Percentiles rank a stretch among this genome's conserved stretches.
phyloP scores from a whole-genome alignment of 2,888 invertebrate genomes.

The Yponomeuta evonymella region DNA sequence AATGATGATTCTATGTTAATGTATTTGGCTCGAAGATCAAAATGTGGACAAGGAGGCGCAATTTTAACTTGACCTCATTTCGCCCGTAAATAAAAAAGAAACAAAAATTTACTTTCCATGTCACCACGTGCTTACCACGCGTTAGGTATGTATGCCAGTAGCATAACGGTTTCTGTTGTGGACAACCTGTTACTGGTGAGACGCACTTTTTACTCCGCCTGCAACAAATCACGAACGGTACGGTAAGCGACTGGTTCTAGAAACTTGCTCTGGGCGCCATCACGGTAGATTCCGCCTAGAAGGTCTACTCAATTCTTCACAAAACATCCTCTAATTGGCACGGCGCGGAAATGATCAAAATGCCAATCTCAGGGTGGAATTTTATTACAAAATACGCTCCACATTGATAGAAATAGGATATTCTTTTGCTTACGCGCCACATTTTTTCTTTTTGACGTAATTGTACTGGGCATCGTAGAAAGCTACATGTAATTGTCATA shows the following conservation, averaged over 20 bases:
- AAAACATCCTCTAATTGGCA: neutral
- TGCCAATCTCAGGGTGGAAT: no score
- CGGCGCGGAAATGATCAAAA: no score
- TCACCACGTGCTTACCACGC: neutral
- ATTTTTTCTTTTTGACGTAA: no score
- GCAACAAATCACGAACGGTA: constrained; percentile 4
- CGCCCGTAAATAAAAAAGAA: neutral
- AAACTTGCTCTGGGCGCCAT: neutral
- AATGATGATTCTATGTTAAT: no score
- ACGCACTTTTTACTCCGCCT: constrained; percentile 15
- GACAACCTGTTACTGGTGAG: constrained; percentile 40
- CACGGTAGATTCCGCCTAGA: neutral
- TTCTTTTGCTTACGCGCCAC: no score
- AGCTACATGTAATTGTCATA: no score
- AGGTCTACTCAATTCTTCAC: neutral
- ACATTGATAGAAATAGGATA: no score
- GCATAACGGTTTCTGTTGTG: constrained; percentile 54
- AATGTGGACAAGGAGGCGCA: neutral
- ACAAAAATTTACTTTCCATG: neutral
- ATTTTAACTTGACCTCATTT: neutral
- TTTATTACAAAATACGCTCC: no score
- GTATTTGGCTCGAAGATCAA: no score
- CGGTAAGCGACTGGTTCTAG: neutral
- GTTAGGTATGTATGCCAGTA: constrained; percentile 41
- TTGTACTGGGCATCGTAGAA: no score